Evolutionary conservation across 2,113 vertebrate genomes (phyloP), one percentile per base, ranked within the genome.

Genomic region (Platysteira castanea): DNA sequence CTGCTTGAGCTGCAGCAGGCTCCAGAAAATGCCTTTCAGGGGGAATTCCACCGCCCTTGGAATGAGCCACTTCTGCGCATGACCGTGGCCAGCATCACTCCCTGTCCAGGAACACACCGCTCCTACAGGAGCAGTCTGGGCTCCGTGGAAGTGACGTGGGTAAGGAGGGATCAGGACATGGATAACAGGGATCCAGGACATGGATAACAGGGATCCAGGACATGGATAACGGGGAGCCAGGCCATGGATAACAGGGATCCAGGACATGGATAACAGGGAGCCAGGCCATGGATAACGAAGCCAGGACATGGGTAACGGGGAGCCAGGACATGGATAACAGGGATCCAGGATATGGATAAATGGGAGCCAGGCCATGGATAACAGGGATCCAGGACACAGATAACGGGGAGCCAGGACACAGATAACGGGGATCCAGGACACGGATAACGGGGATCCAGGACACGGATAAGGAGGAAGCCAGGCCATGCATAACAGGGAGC

Each of bases 371-470:
- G 41, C 8, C 42, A 59, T 1, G 11, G 26, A 21, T 10, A 75
- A 35, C 0, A 39, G 39, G 15, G n/a, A 47, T 0, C 2, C 16
- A 8, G 42, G 24, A 0, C 16, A 61, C 0, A 21, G 44, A 11
- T 19, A 65, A 39, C 1, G 7, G 37, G 5, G 23, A 77, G 20
- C 8, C 16, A 9, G 35, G 59, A 3, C 17, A 21, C 9, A 27
- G 60, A 13, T 41, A 63, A 30, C 3, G 35, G 27, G 18, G 27
- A 71, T 6, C 15, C 37, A 7, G 30, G 30, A 4, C 37, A 41
- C 0, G 22, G 69, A 15, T 15, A 73, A 33, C 31, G 39, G 21
- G 23, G 23, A 52, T 5, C 3, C 7, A 10, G 33, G 46, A 4
- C 33, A 37, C 0, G 46, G 65, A 35, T 14, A 47, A 15, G 0